phyloP scores from a whole-genome alignment of 2,888 invertebrate species.

The Gisinianus flammeolus region DNA sequence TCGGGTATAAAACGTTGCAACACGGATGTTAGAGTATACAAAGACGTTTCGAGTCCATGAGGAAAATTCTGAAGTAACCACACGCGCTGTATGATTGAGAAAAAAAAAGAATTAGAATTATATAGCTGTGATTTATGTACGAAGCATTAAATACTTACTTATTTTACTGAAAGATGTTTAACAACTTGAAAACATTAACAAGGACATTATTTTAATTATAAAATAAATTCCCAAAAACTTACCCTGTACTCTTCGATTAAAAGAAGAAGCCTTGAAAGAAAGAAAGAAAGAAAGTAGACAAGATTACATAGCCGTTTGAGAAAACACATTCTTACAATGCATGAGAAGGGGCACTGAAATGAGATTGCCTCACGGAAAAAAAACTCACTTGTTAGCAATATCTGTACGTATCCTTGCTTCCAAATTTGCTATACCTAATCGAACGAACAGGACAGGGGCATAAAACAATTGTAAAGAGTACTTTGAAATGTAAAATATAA shows the following conservation, averaged over 20 bases:
- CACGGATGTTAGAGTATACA: constrained; percentile 64
- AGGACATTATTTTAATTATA: no score
- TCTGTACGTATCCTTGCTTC: constrained; percentile 70
- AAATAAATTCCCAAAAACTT: no score
- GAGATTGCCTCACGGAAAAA: constrained; percentile 28
- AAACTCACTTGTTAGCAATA: constrained; percentile 68
- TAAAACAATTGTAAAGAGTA: neutral
- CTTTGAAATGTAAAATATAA: neutral
- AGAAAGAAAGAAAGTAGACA: constrained; percentile 8
- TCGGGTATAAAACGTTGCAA: constrained; percentile 65
- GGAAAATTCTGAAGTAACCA: constrained; percentile 67
- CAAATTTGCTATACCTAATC: constrained; percentile 66
- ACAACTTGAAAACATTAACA: no score
- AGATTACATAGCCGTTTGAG: neutral
- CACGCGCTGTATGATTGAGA: no score
- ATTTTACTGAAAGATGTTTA: no score
- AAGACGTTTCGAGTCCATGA: constrained; percentile 65
- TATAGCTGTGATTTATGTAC: no score
- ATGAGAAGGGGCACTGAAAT: neutral
- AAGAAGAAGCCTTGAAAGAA: constrained; percentile 63
- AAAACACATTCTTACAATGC: neutral
- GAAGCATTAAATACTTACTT: no score
- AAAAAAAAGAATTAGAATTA: no score
- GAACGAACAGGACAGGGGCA: neutral
- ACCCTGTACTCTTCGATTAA: constrained; percentile 67